Conservation (phyloP, 1,140 invertebrate genomes). For the Drosophila sp. region DNA sequence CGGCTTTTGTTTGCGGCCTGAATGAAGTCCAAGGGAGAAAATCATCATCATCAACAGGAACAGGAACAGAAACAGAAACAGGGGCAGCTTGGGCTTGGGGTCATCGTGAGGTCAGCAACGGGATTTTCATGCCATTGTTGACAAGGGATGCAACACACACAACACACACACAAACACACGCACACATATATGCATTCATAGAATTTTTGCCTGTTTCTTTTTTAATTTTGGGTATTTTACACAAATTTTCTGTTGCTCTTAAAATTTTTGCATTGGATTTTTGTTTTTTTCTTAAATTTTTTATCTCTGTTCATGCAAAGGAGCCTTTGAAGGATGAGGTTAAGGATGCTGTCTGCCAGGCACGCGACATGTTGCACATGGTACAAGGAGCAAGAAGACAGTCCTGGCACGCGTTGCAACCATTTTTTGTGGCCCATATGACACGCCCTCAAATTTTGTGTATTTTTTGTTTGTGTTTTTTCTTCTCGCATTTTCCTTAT, state of each 20-base stretch:
- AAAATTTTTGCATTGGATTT: constrained; percentile 55
- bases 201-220: constrained; percentile 56
- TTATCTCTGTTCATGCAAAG: constrained; percentile 56
- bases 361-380: constrained; percentile 63
- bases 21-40: constrained; percentile 75
- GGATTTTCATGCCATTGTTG: constrained; percentile 81
- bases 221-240: constrained; percentile 59
- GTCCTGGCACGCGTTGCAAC: constrained; percentile 54
- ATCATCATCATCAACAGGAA: constrained; percentile 54
- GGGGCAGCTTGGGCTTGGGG: constrained; percentile 69
- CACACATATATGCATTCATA: constrained; percentile 10
- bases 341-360: constrained; percentile 63
- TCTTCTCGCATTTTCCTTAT: constrained; percentile 18
- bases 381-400: constrained; percentile 31
- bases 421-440: constrained; percentile 42
- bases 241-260: constrained; percentile 49
- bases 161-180: constrained; percentile 16
- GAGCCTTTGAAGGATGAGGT: constrained; percentile 18
- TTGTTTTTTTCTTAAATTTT: constrained; percentile 53
- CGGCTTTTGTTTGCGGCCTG: constrained; percentile 77
- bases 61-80: constrained; percentile 50
- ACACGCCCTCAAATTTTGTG: constrained; percentile 40
- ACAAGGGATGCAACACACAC: constrained; percentile 74
- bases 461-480: constrained; percentile 20
- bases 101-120: constrained; percentile 83